Percentiles rank a stretch among this genome's conserved stretches.
These are phyloP conservation scores for Phyllotreta cruciferae DNA, from an alignment of 2,888 invertebrate genomes.

Conservation along the genomic window DNA sequence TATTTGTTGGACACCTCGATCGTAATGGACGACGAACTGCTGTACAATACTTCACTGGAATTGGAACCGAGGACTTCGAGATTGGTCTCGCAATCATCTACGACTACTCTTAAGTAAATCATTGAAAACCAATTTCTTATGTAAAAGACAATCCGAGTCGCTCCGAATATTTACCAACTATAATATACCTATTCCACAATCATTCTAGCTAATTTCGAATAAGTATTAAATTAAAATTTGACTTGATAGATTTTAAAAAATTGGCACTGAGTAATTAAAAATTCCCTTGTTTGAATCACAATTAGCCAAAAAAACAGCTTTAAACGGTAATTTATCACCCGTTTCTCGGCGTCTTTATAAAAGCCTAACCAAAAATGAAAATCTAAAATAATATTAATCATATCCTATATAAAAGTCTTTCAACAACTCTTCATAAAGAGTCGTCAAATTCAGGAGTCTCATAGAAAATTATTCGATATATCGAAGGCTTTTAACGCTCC, in stretches of 20 bases:
- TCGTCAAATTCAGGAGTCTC: too few species aligned
- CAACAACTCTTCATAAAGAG: too few species aligned
- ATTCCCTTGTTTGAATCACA: background rate
- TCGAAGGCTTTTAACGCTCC: too few species aligned
- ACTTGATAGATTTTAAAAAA: background rate
- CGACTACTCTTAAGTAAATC: conserved; percentile 33
- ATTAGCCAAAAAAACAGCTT: too few species aligned
- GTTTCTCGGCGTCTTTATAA: too few species aligned
- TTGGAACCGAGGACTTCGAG: conserved; percentile 81
- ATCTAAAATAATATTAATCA: too few species aligned
- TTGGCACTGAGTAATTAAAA: background rate
- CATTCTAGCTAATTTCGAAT: conserved; percentile 1
- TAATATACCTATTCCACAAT: conserved; percentile 11
- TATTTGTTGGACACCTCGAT: conserved; percentile 83
- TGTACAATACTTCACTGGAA: conserved; percentile 81
- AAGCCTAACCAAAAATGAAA: too few species aligned
- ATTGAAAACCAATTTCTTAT: conserved; percentile 33
- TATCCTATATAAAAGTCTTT: too few species aligned
- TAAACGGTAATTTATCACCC: too few species aligned
- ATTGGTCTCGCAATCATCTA: conserved; percentile 51
- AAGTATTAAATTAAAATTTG: background rate
- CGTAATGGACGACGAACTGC: conserved; percentile 79
- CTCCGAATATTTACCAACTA: conserved; percentile 4
- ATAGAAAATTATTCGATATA: too few species aligned
- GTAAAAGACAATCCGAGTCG: conserved; percentile 33